phyloP scores from a whole-genome alignment of 2,797 vertebrate genomes.

The Botia almorhae region DNA sequence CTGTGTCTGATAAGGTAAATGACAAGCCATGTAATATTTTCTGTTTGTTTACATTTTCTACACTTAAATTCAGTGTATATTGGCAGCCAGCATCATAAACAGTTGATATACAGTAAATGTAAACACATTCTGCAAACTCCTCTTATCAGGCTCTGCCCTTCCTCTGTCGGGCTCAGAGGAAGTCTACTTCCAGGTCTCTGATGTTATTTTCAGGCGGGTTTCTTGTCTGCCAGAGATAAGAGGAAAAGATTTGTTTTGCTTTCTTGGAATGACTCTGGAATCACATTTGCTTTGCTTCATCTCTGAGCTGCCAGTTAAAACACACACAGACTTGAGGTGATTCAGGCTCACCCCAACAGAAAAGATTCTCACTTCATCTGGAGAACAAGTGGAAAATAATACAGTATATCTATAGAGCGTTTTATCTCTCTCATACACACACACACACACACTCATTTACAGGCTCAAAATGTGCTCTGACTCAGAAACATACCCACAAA shows the following conservation, averaged over 20 bases:
- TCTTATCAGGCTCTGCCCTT: constrained; percentile 74
- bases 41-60: background rate
- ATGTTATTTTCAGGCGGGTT: constrained; percentile 76
- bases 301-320: background rate
- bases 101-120: constrained; percentile 61
- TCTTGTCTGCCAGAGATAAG: constrained; percentile 72
- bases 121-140: constrained; percentile 8
- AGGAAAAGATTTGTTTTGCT: constrained; percentile 65
- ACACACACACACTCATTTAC: constrained; percentile 28
- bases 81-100: background rate
- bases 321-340: background rate
- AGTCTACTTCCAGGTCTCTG: constrained; percentile 67
- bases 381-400: constrained; percentile 48
- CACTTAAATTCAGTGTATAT: background rate
- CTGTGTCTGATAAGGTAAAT: constrained; percentile 20
- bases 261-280: constrained; percentile 41
- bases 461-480: constrained; percentile 17
- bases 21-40: background rate
- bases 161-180: constrained; percentile 67
- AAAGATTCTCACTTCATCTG: constrained; percentile 24
- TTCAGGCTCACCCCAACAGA: constrained; percentile 12
- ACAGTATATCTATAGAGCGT: constrained; percentile 24
- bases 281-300: constrained; percentile 24
- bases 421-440: constrained; percentile 29
- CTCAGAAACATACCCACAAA: constrained; percentile 22